Percentiles rank a stretch among this genome's conserved stretches.
phyloP scores from a whole-genome alignment of 1,140 invertebrate genomes.

The Procambarus clarkii region DNA sequence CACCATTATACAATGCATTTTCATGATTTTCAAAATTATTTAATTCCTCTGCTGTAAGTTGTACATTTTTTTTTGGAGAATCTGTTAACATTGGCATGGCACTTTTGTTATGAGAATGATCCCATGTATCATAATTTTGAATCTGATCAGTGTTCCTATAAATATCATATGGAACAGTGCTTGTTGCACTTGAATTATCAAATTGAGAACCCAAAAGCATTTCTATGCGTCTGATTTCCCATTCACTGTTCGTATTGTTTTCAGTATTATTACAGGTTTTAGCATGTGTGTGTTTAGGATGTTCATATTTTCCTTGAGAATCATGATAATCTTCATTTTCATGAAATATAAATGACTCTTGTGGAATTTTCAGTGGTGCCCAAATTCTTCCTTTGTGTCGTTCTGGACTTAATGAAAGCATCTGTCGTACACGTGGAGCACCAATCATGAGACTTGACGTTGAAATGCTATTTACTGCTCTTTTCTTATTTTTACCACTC shows the following conservation, averaged over 20 bases:
- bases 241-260: background rate
- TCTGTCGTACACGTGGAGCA: conserved; percentile 24
- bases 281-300: background rate
- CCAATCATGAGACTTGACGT: conserved; percentile 13
- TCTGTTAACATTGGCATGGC: background rate
- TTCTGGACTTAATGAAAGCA: conserved; percentile 29
- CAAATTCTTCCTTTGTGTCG: conserved; percentile 47
- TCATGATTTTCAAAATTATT: background rate
- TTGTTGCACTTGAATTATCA: background rate
- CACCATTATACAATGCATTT: background rate
- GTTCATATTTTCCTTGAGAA: background rate
- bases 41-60: background rate
- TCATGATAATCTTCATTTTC: background rate
- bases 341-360: background rate
- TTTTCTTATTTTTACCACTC: background rate
- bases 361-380: conserved; percentile 14
- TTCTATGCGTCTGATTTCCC: conserved; percentile 26
- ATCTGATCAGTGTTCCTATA: background rate
- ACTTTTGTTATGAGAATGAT: background rate
- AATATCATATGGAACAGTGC: background rate
- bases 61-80: background rate
- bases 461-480: background rate
- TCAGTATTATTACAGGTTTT: background rate
- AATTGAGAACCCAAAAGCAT: conserved; percentile 27
- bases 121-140: background rate